Conservation (phyloP, 2,888 invertebrate species). For the Torymus aiolomorphi region DNA sequence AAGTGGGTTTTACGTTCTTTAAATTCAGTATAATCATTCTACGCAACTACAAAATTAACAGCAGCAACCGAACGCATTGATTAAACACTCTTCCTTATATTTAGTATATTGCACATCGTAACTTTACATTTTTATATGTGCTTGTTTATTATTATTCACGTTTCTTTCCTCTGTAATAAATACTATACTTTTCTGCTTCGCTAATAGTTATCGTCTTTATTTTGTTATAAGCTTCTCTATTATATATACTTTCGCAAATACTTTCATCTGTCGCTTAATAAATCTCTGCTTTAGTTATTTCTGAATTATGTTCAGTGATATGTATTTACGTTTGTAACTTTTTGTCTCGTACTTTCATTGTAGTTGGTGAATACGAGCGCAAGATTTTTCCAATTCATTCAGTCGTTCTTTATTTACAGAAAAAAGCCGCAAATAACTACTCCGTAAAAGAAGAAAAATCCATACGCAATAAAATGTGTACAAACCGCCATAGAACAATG, state of each 20-base stretch:
- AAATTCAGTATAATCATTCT: constrained; percentile 8
- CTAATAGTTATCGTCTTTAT: constrained; percentile 28
- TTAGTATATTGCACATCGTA: constrained; percentile 41
- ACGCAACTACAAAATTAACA: constrained; percentile 22
- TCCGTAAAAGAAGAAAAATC: background rate
- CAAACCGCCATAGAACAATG: no score
- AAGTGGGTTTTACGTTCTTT: constrained; percentile 10
- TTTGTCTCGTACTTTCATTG: constrained; percentile 31
- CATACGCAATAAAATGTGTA: background rate
- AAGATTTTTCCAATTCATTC: constrained; percentile 37
- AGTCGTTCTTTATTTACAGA: constrained; percentile 9
- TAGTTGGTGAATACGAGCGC: constrained; percentile 2
- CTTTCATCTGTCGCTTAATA: constrained; percentile 36
- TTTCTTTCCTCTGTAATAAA: constrained; percentile 43
- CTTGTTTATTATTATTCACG: constrained; percentile 18
- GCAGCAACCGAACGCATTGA: constrained; percentile 9
- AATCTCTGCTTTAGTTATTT: constrained; percentile 20
- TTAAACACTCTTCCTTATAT: constrained; percentile 32
- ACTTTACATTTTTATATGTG: constrained; percentile 45
- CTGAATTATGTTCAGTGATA: constrained; percentile 31
- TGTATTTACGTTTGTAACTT: constrained; percentile 28
- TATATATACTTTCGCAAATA: constrained; percentile 46
- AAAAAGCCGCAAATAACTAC: background rate
- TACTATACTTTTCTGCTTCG: constrained; percentile 18
- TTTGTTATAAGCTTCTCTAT: constrained; percentile 36